Evolutionary conservation across 2,113 vertebrate species (phyloP).

Genomic region (Agelaius tricolor): DNA sequence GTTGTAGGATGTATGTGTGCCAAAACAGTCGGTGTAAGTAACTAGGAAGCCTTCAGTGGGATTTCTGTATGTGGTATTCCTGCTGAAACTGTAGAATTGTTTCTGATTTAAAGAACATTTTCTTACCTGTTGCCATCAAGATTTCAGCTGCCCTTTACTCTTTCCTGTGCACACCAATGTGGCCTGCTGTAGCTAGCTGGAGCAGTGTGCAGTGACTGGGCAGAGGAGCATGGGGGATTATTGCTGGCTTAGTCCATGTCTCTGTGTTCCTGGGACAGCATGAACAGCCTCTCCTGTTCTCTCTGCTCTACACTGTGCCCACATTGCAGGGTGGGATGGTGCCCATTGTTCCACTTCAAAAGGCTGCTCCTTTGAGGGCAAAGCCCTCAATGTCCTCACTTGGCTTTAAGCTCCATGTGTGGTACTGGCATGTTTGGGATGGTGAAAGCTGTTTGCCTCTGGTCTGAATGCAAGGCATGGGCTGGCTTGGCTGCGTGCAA

Average conservation of each 20-base stretch:
- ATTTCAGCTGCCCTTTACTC: background rate
- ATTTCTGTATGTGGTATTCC: background rate
- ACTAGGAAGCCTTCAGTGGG: background rate
- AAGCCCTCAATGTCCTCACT: accelerated
- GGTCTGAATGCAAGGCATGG: background rate
- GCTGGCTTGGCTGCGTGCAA: background rate
- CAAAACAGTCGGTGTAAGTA: background rate
- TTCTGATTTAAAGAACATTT: background rate
- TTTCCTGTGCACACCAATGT: background rate
- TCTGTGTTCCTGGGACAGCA: background rate
- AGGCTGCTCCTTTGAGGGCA: background rate
- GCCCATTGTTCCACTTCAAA: background rate
- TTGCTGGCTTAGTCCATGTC: background rate
- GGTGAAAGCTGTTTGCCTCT: background rate
- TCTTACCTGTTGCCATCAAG: background rate
- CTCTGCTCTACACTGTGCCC: background rate
- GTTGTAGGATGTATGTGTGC: background rate
- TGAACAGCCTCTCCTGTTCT: accelerated
- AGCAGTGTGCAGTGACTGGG: background rate
- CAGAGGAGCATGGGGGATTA: accelerated
- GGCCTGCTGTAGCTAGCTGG: background rate
- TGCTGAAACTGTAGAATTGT: background rate
- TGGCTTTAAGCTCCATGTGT: background rate
- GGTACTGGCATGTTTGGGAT: accelerated
- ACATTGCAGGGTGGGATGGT: background rate